Conservation (phyloP, 2,113 vertebrate species). For the Taurulus bubalis region DNA sequence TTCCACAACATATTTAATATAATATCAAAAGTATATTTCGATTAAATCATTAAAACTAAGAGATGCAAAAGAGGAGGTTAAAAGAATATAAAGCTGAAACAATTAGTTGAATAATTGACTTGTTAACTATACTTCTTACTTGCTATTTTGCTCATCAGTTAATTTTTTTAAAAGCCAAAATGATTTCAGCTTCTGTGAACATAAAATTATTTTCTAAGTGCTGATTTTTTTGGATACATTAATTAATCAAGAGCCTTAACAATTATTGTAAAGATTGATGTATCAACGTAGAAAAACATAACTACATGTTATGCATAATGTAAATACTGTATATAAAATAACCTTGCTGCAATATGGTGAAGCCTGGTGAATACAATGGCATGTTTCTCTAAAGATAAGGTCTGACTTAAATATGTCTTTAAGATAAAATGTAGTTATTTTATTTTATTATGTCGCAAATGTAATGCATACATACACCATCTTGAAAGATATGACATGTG, state of each 20-base stretch:
- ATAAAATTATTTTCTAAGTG: neutral
- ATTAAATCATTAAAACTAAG: neutral
- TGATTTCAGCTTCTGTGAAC: neutral
- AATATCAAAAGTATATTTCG: neutral
- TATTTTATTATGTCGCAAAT: neutral
- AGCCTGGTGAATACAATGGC: neutral
- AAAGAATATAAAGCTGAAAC: neutral
- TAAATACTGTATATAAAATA: neutral
- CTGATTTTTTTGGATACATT: neutral
- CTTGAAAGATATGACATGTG: neutral
- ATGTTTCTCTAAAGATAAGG: neutral
- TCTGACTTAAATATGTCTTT: neutral
- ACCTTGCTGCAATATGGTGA: neutral
- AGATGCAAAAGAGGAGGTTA: neutral
- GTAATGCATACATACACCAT: neutral
- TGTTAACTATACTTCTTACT: neutral
- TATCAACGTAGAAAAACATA: neutral
- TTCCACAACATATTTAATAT: neutral
- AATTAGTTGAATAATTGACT: neutral
- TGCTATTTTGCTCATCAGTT: neutral
- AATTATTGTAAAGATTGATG: neutral
- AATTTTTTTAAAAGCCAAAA: neutral
- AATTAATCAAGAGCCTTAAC: neutral
- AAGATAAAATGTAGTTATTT: neutral
- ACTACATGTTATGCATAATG: neutral